These are phyloP conservation scores for Engystomops pustulosus DNA, from an alignment of 2,113 vertebrate genomes.

Conservation along the genomic window DNA sequence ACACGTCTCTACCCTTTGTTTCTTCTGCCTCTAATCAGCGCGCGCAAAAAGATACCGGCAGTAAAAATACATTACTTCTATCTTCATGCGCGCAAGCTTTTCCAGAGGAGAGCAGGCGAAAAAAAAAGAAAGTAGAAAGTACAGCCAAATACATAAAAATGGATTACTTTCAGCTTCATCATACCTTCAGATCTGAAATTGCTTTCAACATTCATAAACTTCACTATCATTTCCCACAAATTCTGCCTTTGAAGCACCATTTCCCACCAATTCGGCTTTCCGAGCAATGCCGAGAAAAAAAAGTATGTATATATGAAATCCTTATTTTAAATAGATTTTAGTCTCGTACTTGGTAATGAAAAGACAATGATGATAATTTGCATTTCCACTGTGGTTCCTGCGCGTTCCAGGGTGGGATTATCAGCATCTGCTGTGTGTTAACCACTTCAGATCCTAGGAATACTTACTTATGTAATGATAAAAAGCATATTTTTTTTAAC, in stretches of 20 bases:
- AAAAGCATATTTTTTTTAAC: not conserved
- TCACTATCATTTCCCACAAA: constrained; percentile 60
- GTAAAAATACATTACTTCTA: constrained; percentile 55
- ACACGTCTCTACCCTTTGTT: constrained; percentile 22
- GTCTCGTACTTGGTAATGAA: constrained; percentile 40
- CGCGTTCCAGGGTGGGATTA: constrained; percentile 4
- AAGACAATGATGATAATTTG: constrained; percentile 50
- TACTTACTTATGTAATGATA: not conserved
- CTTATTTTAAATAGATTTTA: constrained; percentile 42
- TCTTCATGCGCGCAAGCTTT: constrained; percentile 40
- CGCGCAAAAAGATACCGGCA: not conserved
- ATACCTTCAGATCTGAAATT: constrained; percentile 57
- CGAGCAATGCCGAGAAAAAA: not conserved
- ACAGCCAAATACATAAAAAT: constrained; percentile 60
- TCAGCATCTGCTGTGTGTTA: not conserved
- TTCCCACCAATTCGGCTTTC: constrained; percentile 59
- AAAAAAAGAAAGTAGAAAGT: constrained; percentile 34
- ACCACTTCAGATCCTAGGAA: constrained; percentile 5
- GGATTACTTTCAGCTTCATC: constrained; percentile 56
- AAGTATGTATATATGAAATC: constrained; percentile 28
- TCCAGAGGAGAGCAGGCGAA: constrained; percentile 18
- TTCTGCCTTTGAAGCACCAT: constrained; percentile 58
- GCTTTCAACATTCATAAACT: constrained; percentile 61
- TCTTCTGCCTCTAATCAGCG: constrained; percentile 20
- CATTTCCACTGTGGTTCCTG: constrained; percentile 15